A percentile compares a stretch with the other conserved stretches of the same genome.
Evolutionary conservation across 2,888 invertebrate species (phyloP).

Genomic region (Eupithecia insigniata): DNA sequence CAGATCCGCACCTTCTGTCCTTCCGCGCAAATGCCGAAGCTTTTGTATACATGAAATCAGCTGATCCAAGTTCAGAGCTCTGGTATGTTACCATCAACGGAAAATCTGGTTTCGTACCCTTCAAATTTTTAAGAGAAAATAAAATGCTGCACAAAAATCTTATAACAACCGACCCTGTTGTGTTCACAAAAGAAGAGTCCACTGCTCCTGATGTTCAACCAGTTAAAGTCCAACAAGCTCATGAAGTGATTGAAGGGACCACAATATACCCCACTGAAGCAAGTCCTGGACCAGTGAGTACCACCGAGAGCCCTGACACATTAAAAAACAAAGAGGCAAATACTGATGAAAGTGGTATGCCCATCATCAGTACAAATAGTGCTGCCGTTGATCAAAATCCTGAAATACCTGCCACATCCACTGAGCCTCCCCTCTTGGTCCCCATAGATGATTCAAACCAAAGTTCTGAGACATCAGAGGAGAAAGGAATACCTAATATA

Average conservation of each 20-base stretch:
- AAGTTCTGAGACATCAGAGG: constrained; percentile 11
- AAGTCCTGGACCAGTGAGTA: constrained; percentile 43
- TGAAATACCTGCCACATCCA: constrained; percentile 1
- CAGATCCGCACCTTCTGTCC: constrained; percentile 84
- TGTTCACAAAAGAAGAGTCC: constrained; percentile 42
- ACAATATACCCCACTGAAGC: constrained; percentile 79
- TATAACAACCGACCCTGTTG: constrained; percentile 65
- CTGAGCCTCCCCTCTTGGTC: constrained; percentile 11
- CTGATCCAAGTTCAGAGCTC: constrained; percentile 83
- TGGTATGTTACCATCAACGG: constrained; percentile 89
- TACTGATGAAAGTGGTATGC: constrained; percentile 18
- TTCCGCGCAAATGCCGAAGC: constrained; percentile 84
- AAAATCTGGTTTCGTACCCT: constrained; percentile 87
- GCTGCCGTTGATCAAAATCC: constrained; percentile 6
- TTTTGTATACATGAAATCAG: constrained; percentile 88
- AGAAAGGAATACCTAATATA: constrained; percentile 13
- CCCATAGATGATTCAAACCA: constrained; percentile 12
- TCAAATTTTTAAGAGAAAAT: constrained; percentile 84
- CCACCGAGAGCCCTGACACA: constrained; percentile 35
- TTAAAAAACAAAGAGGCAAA: constrained; percentile 10
- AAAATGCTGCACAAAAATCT: constrained; percentile 75
- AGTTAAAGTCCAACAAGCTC: constrained; percentile 71
- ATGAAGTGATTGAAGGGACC: constrained; percentile 87
- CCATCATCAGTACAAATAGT: constrained; percentile 15
- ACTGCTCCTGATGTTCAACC: constrained; percentile 65